Evolutionary conservation across 2,113 vertebrate genomes (phyloP).

Genomic region (Callithrix jacchus): DNA sequence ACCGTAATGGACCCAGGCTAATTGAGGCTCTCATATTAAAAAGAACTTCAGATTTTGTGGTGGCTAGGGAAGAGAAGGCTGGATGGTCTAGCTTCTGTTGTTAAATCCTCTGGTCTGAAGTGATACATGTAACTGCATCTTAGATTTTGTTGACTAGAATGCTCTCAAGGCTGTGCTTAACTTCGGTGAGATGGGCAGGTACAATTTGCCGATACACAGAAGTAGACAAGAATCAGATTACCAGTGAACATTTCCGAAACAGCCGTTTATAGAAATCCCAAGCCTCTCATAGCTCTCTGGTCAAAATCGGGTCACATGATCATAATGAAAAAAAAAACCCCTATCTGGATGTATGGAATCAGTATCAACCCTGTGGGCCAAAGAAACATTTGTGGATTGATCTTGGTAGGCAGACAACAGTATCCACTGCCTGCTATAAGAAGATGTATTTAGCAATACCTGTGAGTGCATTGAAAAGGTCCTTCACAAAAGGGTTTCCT

Average conservation of each 20-base stretch:
- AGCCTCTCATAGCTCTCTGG: neutral
- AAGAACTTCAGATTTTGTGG: neutral
- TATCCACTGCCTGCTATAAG: neutral
- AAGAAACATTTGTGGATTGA: neutral
- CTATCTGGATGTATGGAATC: neutral
- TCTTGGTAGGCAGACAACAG: neutral
- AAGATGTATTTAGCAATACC: neutral
- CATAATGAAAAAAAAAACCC: neutral
- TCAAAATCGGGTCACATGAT: neutral
- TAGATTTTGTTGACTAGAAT: neutral
- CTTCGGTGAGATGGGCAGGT: neutral
- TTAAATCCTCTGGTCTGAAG: neutral
- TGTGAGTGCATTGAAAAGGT: neutral
- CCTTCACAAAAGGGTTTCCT: neutral
- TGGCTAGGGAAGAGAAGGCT: neutral
- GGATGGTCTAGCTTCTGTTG: neutral
- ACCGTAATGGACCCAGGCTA: fast-evolving
- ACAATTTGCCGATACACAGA: neutral
- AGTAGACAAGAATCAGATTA: neutral
- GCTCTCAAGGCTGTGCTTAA: neutral
- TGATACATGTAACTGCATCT: neutral
- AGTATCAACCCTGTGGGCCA: neutral
- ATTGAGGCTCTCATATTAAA: neutral
- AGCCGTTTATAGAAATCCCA: neutral
- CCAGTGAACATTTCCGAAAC: neutral